Conservation (phyloP, 2,888 invertebrate species). For the Stenurella melanura region DNA sequence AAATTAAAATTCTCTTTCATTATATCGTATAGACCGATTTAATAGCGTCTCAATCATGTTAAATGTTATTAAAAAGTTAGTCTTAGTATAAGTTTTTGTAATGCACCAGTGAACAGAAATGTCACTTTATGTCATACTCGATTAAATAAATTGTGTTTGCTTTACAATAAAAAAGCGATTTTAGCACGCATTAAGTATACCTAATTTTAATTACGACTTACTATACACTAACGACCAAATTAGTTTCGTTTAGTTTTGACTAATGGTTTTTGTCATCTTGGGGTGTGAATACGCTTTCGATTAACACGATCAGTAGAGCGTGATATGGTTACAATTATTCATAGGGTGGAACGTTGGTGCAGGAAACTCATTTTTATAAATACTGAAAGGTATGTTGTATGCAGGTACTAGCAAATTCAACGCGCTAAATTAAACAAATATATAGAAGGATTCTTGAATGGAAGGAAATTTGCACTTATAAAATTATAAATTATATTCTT, state of each 20-base stretch:
- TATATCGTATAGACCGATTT: too few species aligned
- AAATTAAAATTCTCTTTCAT: too few species aligned
- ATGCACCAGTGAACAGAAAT: slow-evolving; percentile 19
- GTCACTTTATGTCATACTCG: slow-evolving; percentile 23
- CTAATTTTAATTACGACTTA: neutral
- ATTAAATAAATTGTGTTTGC: slow-evolving; percentile 15
- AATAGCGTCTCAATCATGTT: too few species aligned
- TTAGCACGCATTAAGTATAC: slow-evolving; percentile 3
- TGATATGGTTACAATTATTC: too few species aligned
- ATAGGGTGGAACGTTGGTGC: too few species aligned
- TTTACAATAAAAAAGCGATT: neutral
- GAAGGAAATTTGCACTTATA: too few species aligned
- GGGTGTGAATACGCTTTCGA: neutral
- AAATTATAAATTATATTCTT: too few species aligned
- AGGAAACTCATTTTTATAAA: too few species aligned
- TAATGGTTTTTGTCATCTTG: neutral
- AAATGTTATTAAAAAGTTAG: neutral
- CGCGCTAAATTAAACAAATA: too few species aligned
- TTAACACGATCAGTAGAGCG: neutral
- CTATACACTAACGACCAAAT: neutral
- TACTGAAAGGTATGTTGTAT: too few species aligned
- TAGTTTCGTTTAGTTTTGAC: neutral
- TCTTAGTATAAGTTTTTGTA: neutral
- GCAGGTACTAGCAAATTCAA: too few species aligned
- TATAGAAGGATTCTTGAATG: too few species aligned